These are phyloP conservation scores for Hylomyscus alleni DNA, from an alignment of 2,797 vertebrate species.

Conservation along the genomic window DNA sequence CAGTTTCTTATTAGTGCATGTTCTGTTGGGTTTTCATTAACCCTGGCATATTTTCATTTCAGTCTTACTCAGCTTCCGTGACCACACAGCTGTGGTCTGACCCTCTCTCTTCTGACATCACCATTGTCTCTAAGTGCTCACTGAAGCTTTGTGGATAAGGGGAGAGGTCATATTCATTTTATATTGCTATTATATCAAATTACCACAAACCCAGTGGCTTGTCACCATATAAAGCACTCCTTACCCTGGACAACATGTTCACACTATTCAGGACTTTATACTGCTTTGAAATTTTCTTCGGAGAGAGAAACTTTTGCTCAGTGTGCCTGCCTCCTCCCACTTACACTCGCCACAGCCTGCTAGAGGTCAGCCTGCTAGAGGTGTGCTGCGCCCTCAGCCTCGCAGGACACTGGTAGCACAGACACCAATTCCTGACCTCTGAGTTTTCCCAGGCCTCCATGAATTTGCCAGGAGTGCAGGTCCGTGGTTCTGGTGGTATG, in stretches of 20 bases:
- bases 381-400: not conserved
- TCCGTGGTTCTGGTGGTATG: not conserved
- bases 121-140: not conserved
- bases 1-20: conserved; percentile 17
- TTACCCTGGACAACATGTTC: not conserved
- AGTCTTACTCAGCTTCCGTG: conserved; percentile 41
- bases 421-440: not conserved
- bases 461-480: not conserved
- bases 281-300: not conserved
- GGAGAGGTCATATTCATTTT: conserved; percentile 22
- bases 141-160: not conserved
- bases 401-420: too few species aligned
- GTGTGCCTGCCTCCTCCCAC: not conserved
- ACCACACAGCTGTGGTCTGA: not conserved
- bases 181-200: conserved; percentile 14
- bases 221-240: not conserved
- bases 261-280: not conserved
- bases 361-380: not conserved
- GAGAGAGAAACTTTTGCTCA: not conserved
- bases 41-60: not conserved
- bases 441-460: not conserved
- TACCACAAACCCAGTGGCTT: not conserved
- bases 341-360: not conserved
- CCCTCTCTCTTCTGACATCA: not conserved
- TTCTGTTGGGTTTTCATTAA: conserved; percentile 52